Percentiles rank a stretch among this genome's conserved stretches.
phyloP scores from a whole-genome alignment of 2,888 invertebrate genomes.

The Limnephilus rhombicus region DNA sequence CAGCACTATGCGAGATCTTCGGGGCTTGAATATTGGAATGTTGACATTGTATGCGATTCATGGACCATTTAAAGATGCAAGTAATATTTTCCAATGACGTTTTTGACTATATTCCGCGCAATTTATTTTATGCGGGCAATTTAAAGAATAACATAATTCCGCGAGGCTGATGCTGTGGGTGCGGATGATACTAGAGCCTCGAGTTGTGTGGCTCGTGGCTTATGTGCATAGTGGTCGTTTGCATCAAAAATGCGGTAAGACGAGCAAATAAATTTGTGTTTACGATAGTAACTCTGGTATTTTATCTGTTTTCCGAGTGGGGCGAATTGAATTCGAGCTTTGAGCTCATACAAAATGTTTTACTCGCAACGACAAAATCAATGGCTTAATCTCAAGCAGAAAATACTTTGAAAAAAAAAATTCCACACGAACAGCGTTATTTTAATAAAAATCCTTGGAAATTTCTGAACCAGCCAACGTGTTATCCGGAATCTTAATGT shows the following conservation, averaged over 20 bases:
- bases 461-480: no score
- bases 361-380: background rate
- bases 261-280: background rate
- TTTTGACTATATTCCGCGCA: background rate
- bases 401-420: background rate
- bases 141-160: background rate
- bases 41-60: constrained; percentile 2
- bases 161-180: background rate
- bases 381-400: background rate
- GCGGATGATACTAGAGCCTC: background rate
- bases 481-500: no score
- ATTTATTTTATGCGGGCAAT: background rate
- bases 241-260: background rate
- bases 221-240: background rate
- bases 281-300: background rate
- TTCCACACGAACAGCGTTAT: background rate
- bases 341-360: background rate
- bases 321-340: background rate
- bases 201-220: background rate
- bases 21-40: background rate
- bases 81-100: constrained; percentile 26
- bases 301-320: background rate
- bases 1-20: background rate
- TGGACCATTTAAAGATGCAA: background rate
- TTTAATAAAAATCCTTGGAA: background rate